Evolutionary conservation across 2,888 invertebrate species (phyloP).

Genomic region (Diadegma fenestrale): DNA sequence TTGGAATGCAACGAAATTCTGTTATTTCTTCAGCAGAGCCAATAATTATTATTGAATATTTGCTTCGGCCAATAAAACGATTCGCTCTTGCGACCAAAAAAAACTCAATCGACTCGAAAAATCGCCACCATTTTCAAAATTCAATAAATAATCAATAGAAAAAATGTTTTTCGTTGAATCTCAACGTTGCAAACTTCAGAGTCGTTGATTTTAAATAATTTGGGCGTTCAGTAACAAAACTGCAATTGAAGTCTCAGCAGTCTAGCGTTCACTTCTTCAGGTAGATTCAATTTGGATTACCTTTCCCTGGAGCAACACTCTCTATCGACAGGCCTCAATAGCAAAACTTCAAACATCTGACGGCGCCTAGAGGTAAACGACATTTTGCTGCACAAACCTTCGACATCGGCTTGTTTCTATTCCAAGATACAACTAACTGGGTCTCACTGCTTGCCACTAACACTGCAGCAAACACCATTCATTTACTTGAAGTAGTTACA

Average conservation of each 20-base stretch:
- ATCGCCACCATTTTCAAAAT: too few species aligned
- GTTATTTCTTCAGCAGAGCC: too few species aligned
- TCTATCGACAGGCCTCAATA: neutral
- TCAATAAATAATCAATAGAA: too few species aligned
- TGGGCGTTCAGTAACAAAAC: neutral
- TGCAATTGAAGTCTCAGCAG: neutral
- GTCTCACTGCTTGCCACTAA: slow-evolving; percentile 6
- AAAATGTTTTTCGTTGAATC: too few species aligned
- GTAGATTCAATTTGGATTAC: slow-evolving; percentile 1
- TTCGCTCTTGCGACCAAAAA: too few species aligned
- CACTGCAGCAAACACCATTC: neutral
- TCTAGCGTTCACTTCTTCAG: neutral
- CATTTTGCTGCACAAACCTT: slow-evolving; percentile 7
- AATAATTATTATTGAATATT: too few species aligned
- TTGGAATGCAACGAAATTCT: too few species aligned
- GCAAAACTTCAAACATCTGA: slow-evolving; percentile 26
- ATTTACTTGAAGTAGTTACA: neutral
- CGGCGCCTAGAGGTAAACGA: slow-evolving; percentile 17
- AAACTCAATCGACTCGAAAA: too few species aligned
- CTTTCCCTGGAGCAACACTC: neutral
- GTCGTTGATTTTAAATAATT: too few species aligned
- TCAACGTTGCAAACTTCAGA: too few species aligned
- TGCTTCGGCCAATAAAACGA: too few species aligned
- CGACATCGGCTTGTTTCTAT: neutral
- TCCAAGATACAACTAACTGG: neutral